phyloP scores from a whole-genome alignment of 2,888 invertebrate species.

The Tachystola acroxantha region DNA sequence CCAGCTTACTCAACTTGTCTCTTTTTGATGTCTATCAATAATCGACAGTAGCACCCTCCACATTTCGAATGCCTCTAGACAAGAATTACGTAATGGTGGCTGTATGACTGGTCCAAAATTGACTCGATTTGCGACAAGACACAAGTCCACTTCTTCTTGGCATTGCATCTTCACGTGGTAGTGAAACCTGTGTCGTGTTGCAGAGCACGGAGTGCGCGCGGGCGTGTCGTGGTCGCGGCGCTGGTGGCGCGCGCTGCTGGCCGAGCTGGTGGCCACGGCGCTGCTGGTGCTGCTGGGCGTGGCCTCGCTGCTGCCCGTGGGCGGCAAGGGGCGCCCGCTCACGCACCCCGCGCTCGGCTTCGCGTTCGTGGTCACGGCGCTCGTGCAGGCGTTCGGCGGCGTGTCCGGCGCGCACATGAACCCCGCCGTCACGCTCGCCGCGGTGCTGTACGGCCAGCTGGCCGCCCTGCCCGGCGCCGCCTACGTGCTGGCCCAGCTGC shows the following conservation, averaged over 20 bases:
- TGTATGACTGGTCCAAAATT: no score
- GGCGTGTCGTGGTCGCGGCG: constrained; percentile 31
- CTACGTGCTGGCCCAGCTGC: constrained; percentile 45
- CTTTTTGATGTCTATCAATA: no score
- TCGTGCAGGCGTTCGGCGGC: constrained; percentile 78
- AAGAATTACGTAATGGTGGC: no score
- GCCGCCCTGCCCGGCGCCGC: constrained; percentile 39
- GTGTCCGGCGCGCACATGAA: constrained; percentile 88
- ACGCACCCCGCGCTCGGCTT: constrained; percentile 55
- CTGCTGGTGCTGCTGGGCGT: constrained; percentile 58
- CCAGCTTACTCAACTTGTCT: no score
- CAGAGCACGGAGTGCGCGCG: background rate
- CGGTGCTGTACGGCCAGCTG: constrained; percentile 72
- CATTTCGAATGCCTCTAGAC: no score
- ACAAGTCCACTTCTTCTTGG: no score
- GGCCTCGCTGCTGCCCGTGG: constrained; percentile 37
- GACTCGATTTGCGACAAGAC: no score
- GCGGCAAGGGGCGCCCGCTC: constrained; percentile 30
- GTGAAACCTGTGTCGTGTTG: background rate
- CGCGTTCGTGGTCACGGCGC: constrained; percentile 50
- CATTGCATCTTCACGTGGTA: no score
- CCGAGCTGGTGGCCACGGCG: constrained; percentile 54
- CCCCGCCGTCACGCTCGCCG: constrained; percentile 85
- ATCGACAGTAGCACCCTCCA: no score
- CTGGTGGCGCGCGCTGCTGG: constrained; percentile 57